Percentiles rank a stretch among this genome's conserved stretches.
phyloP scores from a whole-genome alignment of 1,140 invertebrate genomes.

The Doryteuthis pealeii region DNA sequence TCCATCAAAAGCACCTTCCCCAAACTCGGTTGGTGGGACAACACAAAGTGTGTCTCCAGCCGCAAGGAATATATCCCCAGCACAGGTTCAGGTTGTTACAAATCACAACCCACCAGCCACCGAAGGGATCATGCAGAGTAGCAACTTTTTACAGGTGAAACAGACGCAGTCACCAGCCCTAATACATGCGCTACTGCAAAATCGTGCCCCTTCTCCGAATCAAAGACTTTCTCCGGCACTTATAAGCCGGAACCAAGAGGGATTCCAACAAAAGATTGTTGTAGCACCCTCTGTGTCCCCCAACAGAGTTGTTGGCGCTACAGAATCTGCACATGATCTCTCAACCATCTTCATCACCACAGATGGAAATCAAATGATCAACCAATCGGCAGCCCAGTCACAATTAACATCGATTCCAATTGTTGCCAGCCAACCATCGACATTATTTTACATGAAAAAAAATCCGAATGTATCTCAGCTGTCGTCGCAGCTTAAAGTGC shows the following conservation, averaged over 20 bases:
- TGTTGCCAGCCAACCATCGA: not conserved
- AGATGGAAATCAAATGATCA: not conserved
- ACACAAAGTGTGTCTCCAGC: not conserved
- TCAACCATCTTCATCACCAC: not conserved
- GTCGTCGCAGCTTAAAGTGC: not conserved
- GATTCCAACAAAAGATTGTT: slow-evolving; percentile 3
- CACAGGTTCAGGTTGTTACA: not conserved
- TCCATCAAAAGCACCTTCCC: not conserved
- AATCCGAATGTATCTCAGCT: not conserved
- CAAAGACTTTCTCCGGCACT: not conserved
- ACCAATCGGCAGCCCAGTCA: not conserved
- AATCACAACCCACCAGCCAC: not conserved
- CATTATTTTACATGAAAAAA: not conserved
- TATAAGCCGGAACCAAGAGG: not conserved
- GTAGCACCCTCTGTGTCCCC: not conserved
- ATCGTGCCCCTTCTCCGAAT: not conserved
- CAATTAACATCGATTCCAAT: not conserved
- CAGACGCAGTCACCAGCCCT: slow-evolving; percentile 1
- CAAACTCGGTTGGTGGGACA: not conserved
- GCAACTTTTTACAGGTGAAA: not conserved
- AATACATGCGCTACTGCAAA: slow-evolving; percentile 1
- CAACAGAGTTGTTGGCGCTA: not conserved
- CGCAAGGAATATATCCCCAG: not conserved
- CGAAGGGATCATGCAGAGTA: not conserved
- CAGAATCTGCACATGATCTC: not conserved